Evolutionary conservation across 53 echinoderm and acorn worm species (phyloP).

Genomic region (Crossaster papposus): DNA sequence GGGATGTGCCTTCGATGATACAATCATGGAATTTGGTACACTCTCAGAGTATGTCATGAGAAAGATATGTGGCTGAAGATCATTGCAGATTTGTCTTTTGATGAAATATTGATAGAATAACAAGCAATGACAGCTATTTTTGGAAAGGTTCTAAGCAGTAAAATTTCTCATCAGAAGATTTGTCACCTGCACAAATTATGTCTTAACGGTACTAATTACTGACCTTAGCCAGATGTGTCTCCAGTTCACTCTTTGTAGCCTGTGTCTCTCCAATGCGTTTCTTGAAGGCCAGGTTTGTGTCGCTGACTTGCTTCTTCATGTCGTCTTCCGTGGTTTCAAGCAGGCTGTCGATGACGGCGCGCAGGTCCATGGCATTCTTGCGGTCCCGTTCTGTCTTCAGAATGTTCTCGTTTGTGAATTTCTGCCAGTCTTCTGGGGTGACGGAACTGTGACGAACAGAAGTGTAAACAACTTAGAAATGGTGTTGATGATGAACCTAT

Average conservation of each 20-base stretch:
- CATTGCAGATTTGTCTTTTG: too few species aligned
- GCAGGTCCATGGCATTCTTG: constrained; percentile 85
- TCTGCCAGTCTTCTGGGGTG: constrained; percentile 95
- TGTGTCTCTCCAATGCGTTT: constrained; percentile 92
- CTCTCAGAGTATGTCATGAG: too few species aligned
- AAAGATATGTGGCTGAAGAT: too few species aligned
- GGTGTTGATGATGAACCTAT: background rate
- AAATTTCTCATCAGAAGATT: background rate
- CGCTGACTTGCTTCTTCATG: constrained; percentile 95
- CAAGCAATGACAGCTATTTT: too few species aligned
- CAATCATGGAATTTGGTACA: too few species aligned
- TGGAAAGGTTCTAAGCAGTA: too few species aligned
- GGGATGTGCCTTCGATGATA: too few species aligned
- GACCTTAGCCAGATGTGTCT: constrained; percentile 89
- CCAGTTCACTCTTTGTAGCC: constrained; percentile 82
- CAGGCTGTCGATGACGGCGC: constrained; percentile 89
- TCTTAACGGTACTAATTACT: background rate
- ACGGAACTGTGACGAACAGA: constrained; percentile 71
- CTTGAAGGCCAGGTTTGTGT: constrained; percentile 91
- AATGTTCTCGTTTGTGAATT: constrained; percentile 90
- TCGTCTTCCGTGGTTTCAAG: constrained; percentile 87
- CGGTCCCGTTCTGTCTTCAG: constrained; percentile 91
- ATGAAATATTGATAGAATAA: too few species aligned
- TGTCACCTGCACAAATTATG: background rate
- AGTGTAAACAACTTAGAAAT: background rate